phyloP scores from a whole-genome alignment of 2,888 invertebrate species.

The Ctena decussata region DNA sequence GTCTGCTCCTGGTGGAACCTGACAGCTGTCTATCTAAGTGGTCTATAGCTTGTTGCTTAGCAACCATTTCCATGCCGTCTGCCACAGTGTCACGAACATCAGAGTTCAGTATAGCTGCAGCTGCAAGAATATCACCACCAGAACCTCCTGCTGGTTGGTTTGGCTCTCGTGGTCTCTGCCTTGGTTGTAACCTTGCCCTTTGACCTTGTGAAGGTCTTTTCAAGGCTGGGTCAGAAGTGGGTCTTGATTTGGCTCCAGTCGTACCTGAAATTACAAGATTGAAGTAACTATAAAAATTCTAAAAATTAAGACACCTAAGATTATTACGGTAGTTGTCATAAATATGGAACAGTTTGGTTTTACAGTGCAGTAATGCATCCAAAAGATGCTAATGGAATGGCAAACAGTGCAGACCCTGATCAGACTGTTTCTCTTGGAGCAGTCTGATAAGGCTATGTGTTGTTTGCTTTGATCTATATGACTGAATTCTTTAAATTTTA shows the following conservation, averaged over 20 bases:
- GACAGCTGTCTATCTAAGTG: neutral
- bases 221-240: neutral
- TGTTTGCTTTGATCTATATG: too few relatives aligned
- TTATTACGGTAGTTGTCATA: too few relatives aligned
- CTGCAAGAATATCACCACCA: slow-evolving; percentile 31
- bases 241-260: neutral
- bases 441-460: too few relatives aligned
- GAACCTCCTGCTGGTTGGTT: neutral
- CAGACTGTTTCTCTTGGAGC: too few relatives aligned
- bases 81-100: slow-evolving; percentile 5
- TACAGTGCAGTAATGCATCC: too few relatives aligned
- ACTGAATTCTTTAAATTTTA: too few relatives aligned
- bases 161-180: neutral
- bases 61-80: slow-evolving; percentile 14
- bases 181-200: neutral
- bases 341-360: too few relatives aligned
- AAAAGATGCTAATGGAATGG: too few relatives aligned
- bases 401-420: too few relatives aligned
- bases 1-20: neutral
- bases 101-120: slow-evolving; percentile 8
- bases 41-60: neutral
- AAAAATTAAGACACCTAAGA: too few relatives aligned
- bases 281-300: too few relatives aligned
- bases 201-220: neutral
- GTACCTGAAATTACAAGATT: neutral